Conservation (phyloP, 2,888 invertebrate genomes). For the Mantis religiosa region DNA sequence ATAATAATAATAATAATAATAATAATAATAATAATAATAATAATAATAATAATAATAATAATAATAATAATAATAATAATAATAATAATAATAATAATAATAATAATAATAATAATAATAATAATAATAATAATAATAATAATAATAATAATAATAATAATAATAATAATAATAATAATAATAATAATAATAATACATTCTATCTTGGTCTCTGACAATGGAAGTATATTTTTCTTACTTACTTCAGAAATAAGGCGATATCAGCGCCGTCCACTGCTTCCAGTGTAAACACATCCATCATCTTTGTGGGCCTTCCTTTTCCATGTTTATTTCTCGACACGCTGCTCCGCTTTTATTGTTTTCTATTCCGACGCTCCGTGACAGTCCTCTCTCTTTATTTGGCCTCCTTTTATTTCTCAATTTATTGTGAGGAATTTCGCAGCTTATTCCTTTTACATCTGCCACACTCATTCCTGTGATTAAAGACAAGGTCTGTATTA, state of each 20-base stretch:
- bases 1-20: no score
- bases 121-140: no score
- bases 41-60: no score
- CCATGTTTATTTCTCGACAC: not conserved
- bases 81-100: no score
- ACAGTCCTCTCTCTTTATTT: not conserved
- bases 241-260: not conserved
- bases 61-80: no score
- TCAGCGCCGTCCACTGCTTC: not conserved
- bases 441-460: not conserved
- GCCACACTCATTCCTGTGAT: not conserved
- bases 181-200: no score
- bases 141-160: no score
- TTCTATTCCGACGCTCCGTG: not conserved
- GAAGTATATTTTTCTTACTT: not conserved
- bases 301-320: not conserved
- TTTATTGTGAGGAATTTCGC: not conserved
- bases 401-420: not conserved
- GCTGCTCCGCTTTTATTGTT: not conserved
- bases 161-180: no score
- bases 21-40: no score
- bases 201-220: no score
- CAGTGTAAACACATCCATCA: not conserved
- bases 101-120: no score
- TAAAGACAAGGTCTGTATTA: not conserved